phyloP scores from a whole-genome alignment of 2,888 invertebrate species.

The Frankliniella intonsa region DNA sequence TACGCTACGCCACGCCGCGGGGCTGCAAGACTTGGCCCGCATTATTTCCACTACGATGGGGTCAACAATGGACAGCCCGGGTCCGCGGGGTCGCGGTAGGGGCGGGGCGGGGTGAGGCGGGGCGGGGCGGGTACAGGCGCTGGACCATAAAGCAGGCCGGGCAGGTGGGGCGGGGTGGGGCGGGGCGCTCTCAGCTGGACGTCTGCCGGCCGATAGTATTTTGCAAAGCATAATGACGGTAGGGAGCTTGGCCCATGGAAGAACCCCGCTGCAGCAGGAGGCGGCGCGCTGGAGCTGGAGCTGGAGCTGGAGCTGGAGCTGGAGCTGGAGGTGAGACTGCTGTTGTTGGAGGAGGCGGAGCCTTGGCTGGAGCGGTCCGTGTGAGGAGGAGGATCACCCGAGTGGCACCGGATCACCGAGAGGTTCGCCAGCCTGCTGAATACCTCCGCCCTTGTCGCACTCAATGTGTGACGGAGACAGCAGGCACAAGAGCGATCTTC shows the following conservation, averaged over 20 bases:
- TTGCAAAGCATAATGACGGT: conserved; percentile 7
- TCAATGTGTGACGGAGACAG: too few relatives aligned
- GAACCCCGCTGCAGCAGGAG: neutral
- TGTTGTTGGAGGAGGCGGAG: neutral
- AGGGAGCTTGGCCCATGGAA: neutral
- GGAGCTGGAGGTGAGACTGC: neutral
- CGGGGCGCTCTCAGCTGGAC: neutral
- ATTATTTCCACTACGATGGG: conserved; percentile 22
- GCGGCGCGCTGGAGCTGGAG: neutral
- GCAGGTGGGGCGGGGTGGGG: neutral
- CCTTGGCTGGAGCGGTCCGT: neutral
- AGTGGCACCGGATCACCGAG: too few relatives aligned
- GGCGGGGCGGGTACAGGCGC: neutral
- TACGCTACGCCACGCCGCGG: neutral
- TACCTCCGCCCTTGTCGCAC: too few relatives aligned
- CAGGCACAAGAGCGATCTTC: too few relatives aligned
- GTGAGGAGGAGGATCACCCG: too few relatives aligned
- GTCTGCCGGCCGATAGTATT: neutral
- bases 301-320: neutral
- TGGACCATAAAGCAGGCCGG: neutral
- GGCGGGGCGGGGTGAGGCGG: neutral
- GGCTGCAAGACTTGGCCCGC: neutral
- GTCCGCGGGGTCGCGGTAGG: neutral
- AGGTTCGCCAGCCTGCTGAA: too few relatives aligned
- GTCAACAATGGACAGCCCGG: conserved; percentile 12